Base-by-base conservation (phyloP, 2,113 vertebrate species). In the Mastomys natalensis region DNA sequence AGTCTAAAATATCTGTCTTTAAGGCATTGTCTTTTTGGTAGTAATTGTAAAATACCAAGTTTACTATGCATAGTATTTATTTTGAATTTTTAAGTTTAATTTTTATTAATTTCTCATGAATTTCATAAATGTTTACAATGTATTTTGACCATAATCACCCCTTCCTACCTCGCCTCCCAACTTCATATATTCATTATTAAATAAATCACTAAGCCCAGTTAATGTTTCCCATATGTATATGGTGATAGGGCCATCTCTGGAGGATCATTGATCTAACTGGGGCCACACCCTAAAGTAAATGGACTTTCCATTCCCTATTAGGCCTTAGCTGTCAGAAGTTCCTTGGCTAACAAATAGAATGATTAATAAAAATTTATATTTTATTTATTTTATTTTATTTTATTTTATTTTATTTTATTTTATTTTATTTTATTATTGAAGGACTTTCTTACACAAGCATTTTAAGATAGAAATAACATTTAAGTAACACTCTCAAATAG, bases 1-100 rank as follows among this genome's bases (percentile, higher is more conserved):
- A 92, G 31, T 82, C 89, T 81, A 77, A 72, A 7, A 95, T 43
- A 15, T 1, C 77, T 82, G 19, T 84, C 51, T 29, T 92, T 17
- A 88, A 40, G 34, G 22, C 34, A 86, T 66, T 94, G 22, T 82
- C n/a, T 90, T 43, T 66, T 51, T 51, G 68, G 77, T 17, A 51
- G 13, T 77, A 96, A 84, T 76, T 92, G 91, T 81, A 95, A 94
- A 40, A 37, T 34, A 22, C 17, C 4, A n/a, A 22, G 9, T 80
- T 80, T n/a, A 17, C 10, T 80, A n/a, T 37, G 51, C 37, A 9
- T 31, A 15, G 26, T 31, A 2, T 16, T 48, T 51, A 51, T 51
- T 51, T 96, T 78, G n/a, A 45, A 86, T 95, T 95, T 76, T 73
- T 95, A 51, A 43, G 5, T 45, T 45, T 85, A 21, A 19, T 85